phyloP scores from a whole-genome alignment of 2,888 invertebrate species.

The Cynaeus angustus region DNA sequence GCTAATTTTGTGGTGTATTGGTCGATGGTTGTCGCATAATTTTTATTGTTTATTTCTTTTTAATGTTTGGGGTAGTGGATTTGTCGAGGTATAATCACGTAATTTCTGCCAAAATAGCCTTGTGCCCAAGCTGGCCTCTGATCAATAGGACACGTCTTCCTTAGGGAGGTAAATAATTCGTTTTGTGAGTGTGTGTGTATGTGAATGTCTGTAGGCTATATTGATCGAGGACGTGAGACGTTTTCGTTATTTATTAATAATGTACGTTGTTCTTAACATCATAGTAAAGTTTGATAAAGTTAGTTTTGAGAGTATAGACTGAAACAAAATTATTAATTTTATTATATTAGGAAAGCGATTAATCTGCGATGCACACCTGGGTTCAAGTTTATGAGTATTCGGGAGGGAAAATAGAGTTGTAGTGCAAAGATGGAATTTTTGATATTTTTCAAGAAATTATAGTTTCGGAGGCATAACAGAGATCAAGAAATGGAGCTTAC shows the following conservation, averaged over 20 bases:
- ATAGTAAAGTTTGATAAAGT: background rate
- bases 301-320: background rate
- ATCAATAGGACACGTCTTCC: constrained; percentile 46
- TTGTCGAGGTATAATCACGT: constrained; percentile 26
- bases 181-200: constrained; percentile 38
- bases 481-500: no score
- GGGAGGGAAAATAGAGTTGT: no score
- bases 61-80: background rate
- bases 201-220: constrained; percentile 28
- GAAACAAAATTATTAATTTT: constrained; percentile 1
- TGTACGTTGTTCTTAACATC: constrained; percentile 21
- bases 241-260: constrained; percentile 37
- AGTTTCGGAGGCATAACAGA: no score
- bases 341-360: background rate
- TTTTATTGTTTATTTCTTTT: constrained; percentile 8
- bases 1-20: constrained; percentile 8
- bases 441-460: no score
- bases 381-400: background rate
- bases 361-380: background rate
- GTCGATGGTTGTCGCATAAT: constrained; percentile 7
- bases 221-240: constrained; percentile 41
- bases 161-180: constrained; percentile 41
- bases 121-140: constrained; percentile 32
- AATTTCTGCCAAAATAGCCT: constrained; percentile 38
- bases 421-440: no score